Base-by-base conservation (phyloP, 2,888 invertebrate species). In the Metellina segmentata region DNA sequence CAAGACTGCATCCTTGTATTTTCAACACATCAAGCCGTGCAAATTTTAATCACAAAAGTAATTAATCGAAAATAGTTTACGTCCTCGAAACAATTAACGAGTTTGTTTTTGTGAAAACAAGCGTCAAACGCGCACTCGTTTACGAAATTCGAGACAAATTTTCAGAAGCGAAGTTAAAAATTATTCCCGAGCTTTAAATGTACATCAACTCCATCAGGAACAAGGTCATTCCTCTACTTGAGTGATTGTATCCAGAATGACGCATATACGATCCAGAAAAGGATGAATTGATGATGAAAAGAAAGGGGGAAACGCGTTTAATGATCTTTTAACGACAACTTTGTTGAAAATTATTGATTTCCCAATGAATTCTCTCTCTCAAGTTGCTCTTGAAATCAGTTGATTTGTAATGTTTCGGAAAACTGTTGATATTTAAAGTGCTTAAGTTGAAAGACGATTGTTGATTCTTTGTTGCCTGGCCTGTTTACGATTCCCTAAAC, bases 271-370 rank as follows among this genome's bases (percentile, higher is more conserved):
- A 74, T 74, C 74, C 20, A 61, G 69, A 34, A 70, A 51, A 81
- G 70, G 8, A 81, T 19, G 48, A 49, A 71, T 48, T 74, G n/a
- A 16, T 34, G 11, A 34, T 13, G n/a, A 53, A 61, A 85, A 75
- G 74, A 53, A 61, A 61, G 61, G 53, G 49, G 61, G 34, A 20
- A 79, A 79, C 61, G 61, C 83, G 34, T 85, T 34, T 85, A 85
- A 85, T 74, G 83, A 85, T 74, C 74, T 85, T 85, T 85, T 85
- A 74, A 85, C 74, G 83, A 85, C 19, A 72, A 85, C 74, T 85
- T 85, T 74, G 52, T 75, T 75, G 83, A 75, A 85, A 85, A 75
- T 74, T 85, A 85, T 85, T 75, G 83, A 85, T 85, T 85, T 85
- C 61, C 53, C 74, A 7, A 16, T 85, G 74, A 75, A 85, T 74